Evolutionary conservation across 1,140 invertebrate species (phyloP).

Genomic region (Hypothenemus hampei): DNA sequence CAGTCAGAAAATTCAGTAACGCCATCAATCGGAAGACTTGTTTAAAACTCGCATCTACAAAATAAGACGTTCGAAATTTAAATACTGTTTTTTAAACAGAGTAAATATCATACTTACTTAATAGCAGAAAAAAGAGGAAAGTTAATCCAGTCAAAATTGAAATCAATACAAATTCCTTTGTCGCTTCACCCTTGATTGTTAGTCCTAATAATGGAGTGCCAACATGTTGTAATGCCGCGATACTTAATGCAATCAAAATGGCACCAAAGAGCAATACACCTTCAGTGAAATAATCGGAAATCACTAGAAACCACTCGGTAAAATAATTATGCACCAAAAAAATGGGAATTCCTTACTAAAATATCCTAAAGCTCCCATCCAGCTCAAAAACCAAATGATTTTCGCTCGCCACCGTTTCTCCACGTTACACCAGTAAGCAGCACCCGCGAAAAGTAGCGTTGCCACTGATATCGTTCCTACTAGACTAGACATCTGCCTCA

Average conservation of each 20-base stretch:
- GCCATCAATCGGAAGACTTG: conserved; percentile 38
- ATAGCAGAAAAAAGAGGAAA: conserved; percentile 30
- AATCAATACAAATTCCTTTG: conserved; percentile 30
- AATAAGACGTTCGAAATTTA: not conserved
- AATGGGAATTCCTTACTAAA: conserved; percentile 31
- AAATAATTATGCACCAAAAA: too few species aligned
- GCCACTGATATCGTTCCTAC: conserved; percentile 29
- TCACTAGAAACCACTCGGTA: conserved; percentile 33
- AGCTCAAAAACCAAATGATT: conserved; percentile 33
- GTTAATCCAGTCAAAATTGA: conserved; percentile 26
- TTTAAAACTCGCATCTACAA: conserved; percentile 36
- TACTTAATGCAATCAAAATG: conserved; percentile 34
- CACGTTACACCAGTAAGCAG: conserved; percentile 32
- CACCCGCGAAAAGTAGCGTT: conserved; percentile 26
- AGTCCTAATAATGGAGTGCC: conserved; percentile 31
- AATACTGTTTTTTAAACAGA: not conserved
- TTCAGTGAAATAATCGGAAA: conserved; percentile 32
- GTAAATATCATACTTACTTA: conserved; percentile 25
- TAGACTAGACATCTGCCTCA: conserved; percentile 20
- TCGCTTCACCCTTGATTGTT: conserved; percentile 33
- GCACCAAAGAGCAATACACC: conserved; percentile 35
- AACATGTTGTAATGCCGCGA: conserved; percentile 34
- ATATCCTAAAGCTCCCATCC: conserved; percentile 36
- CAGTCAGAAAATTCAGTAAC: conserved; percentile 38
- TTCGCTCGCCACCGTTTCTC: conserved; percentile 32